phyloP scores from a whole-genome alignment of 2,797 vertebrate genomes.

The Sciurus carolinensis region DNA sequence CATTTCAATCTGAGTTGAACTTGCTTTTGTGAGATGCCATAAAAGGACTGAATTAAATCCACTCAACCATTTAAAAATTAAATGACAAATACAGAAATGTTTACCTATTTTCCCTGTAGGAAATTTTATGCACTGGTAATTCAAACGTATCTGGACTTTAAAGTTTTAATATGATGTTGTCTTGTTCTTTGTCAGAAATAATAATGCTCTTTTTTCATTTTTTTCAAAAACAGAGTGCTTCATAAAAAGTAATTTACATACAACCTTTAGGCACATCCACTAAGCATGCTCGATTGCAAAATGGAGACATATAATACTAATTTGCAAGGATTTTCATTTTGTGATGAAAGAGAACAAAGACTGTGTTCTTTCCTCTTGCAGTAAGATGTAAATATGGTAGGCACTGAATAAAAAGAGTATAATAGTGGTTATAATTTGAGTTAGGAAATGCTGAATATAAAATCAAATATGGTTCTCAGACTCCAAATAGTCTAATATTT shows the following conservation, averaged over 20 bases:
- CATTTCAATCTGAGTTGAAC: conserved; percentile 23
- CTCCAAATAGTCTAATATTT: background rate
- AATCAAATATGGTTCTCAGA: background rate
- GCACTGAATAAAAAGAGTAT: background rate
- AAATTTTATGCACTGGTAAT: conserved; percentile 30
- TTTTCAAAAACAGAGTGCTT: conserved; percentile 26
- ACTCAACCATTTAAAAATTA: conserved; percentile 54
- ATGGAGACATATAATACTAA: background rate
- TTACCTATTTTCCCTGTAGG: background rate
- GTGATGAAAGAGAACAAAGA: conserved; percentile 8
- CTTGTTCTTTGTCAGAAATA: conserved; percentile 38
- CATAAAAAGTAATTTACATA: conserved; percentile 44
- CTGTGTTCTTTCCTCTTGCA: background rate
- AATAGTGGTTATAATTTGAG: background rate
- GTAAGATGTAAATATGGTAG: conserved; percentile 21
- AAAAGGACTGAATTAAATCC: conserved; percentile 55
- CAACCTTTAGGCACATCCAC: background rate
- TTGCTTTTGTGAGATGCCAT: conserved; percentile 42
- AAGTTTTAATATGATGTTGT: conserved; percentile 3
- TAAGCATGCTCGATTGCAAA: background rate
- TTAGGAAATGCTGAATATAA: conserved; percentile 26
- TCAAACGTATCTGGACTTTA: background rate
- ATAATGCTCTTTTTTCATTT: background rate
- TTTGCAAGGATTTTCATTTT: conserved; percentile 21
- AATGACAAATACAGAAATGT: background rate